phyloP scores from a whole-genome alignment of 2,888 invertebrate genomes.

The Lumbricus terrestris region DNA sequence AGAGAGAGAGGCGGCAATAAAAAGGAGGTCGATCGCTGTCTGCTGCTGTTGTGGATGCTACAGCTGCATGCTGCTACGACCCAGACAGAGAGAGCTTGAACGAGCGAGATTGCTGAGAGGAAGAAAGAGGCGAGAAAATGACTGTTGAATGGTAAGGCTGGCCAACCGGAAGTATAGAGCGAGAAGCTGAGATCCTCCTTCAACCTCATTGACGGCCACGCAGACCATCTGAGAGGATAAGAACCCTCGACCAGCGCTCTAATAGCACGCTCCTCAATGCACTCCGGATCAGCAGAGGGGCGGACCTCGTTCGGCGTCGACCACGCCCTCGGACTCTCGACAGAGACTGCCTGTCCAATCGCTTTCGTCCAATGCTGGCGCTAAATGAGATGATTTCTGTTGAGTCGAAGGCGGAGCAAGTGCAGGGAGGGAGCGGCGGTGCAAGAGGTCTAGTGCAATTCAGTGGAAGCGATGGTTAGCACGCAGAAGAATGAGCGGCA shows the following conservation, averaged over 20 bases:
- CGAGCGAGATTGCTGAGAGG: conserved; percentile 13
- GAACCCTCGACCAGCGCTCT: conserved; percentile 17
- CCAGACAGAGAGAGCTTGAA: conserved; percentile 21
- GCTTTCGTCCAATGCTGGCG: neutral
- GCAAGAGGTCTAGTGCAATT: neutral
- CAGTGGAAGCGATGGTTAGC: neutral
- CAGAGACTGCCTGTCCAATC: neutral
- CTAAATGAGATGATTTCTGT: neutral
- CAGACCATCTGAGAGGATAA: conserved; percentile 13
- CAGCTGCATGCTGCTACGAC: neutral
- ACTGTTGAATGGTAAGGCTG: neutral
- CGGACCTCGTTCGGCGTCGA: neutral
- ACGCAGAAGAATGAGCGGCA: neutral
- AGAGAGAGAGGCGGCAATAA: conserved; percentile 17
- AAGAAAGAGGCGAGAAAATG: conserved; percentile 19
- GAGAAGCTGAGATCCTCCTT: conserved; percentile 15
- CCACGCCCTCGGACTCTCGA: neutral
- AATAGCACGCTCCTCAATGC: conserved; percentile 13
- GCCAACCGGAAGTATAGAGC: neutral
- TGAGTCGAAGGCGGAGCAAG: neutral
- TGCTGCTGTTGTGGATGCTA: conserved; percentile 17
- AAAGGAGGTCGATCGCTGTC: neutral
- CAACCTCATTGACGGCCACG: neutral
- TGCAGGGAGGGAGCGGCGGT: neutral
- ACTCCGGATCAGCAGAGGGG: neutral